Evolutionary conservation across 2,888 invertebrate genomes (phyloP).

Genomic region (Epicampocera succincta): DNA sequence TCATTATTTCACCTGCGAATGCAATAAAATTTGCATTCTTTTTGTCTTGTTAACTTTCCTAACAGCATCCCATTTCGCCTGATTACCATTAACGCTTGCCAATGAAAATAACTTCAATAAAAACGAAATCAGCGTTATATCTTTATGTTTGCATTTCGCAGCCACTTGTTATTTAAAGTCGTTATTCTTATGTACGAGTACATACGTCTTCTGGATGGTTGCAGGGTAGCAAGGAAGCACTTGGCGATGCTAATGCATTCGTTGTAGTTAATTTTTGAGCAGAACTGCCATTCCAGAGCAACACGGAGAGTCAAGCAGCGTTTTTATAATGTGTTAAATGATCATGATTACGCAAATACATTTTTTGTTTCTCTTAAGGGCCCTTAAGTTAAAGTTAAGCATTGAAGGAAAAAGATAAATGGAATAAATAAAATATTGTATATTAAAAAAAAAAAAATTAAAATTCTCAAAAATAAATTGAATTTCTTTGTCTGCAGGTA

Average conservation of each 20-base stretch:
- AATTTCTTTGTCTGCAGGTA: not conserved
- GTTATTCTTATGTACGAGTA: not conserved
- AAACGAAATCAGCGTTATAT: not conserved
- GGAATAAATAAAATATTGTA: not conserved
- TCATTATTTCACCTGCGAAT: constrained; percentile 76
- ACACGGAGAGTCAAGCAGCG: not conserved
- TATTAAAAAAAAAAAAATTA: not conserved
- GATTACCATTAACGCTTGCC: constrained; percentile 77
- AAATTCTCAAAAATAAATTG: constrained; percentile 8
- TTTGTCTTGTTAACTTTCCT: constrained; percentile 30
- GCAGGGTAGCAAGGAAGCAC: not conserved
- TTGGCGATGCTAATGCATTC: constrained; percentile 33
- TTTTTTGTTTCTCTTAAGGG: not conserved
- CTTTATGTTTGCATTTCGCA: constrained; percentile 3
- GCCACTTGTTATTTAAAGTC: not conserved
- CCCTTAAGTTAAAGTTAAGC: constrained; percentile 4
- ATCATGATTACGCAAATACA: constrained; percentile 44
- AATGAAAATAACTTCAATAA: constrained; percentile 32
- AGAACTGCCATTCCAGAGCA: constrained; percentile 14
- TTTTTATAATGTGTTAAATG: constrained; percentile 31
- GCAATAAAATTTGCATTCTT: constrained; percentile 80
- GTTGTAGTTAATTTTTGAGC: constrained; percentile 27
- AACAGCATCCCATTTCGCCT: constrained; percentile 71
- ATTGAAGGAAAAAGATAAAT: not conserved
- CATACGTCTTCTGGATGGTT: not conserved